Conservation (phyloP, 2,113 vertebrate species). For the Amazona vittata region DNA sequence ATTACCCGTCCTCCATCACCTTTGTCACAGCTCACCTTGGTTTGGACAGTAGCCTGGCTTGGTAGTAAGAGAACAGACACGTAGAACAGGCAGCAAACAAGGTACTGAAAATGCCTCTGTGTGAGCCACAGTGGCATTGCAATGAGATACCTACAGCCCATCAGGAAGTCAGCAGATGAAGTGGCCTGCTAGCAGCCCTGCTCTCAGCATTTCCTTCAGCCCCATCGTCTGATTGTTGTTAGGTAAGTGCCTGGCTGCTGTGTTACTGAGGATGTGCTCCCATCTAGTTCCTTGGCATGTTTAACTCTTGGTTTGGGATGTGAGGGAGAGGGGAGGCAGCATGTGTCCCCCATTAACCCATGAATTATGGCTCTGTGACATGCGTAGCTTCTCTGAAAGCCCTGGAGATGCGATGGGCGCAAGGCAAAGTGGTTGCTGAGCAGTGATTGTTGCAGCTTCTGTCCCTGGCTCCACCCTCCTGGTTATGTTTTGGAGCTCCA, state of each 20-base stretch:
- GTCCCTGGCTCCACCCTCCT: neutral
- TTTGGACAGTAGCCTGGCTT: neutral
- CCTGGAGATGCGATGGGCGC: neutral
- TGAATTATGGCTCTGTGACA: neutral
- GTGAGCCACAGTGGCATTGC: neutral
- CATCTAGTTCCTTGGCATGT: neutral
- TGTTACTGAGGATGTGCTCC: neutral
- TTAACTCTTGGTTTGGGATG: neutral
- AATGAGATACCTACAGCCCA: neutral
- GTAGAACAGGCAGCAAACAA: neutral
- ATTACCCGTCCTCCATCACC: neutral
- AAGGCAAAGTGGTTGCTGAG: neutral
- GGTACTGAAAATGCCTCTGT: neutral
- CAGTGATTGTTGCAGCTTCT: neutral
- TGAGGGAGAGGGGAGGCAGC: neutral
- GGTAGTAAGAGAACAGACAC: neutral
- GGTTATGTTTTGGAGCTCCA: neutral
- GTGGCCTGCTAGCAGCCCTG: neutral
- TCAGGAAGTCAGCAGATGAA: neutral
- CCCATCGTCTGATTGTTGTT: rapidly evolving
- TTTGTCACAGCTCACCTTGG: neutral
- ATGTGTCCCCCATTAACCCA: neutral
- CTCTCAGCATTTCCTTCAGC: neutral
- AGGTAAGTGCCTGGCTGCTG: neutral
- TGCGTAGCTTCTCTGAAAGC: neutral